Percentiles rank a stretch among this genome's conserved stretches.
Evolutionary conservation across 37 sponge, comb jelly and placozoan genomes (phyloP).

Genomic region (Tethya wilhelma): DNA sequence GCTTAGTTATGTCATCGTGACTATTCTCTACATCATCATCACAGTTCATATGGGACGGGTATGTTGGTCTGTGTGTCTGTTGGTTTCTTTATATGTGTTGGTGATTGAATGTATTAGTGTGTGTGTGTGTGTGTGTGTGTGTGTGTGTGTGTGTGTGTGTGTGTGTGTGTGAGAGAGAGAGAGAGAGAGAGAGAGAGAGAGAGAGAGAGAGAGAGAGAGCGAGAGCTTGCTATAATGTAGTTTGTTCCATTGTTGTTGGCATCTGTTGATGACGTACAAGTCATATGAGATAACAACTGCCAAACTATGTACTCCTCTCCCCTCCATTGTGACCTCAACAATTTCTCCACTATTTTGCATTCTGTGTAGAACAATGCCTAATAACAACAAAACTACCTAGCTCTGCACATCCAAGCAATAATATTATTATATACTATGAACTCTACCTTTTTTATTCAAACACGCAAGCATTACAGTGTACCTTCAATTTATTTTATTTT

Average conservation of each 20-base stretch:
- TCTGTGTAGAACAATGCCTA: neutral
- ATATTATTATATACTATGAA: too few species aligned
- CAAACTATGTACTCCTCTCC: too few species aligned
- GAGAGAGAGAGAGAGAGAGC: slow-evolving; percentile 20
- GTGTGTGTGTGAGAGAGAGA: slow-evolving; percentile 6
- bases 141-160: slow-evolving; percentile 5
- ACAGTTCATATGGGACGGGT: neutral
- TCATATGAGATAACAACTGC: too few species aligned
- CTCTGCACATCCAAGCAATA: too few species aligned
- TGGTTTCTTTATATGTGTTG: neutral
- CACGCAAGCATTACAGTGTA: too few species aligned
- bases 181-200: slow-evolving; percentile 25
- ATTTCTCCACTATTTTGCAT: neutral
- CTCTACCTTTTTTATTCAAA: too few species aligned
- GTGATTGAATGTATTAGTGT: neutral
- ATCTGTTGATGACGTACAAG: neutral
- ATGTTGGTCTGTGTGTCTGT: neutral
- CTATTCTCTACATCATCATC: slow-evolving; percentile 37
- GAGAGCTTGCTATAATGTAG: neutral
- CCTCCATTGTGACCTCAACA: neutral
- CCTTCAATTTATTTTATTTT: too few species aligned
- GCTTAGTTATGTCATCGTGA: slow-evolving; percentile 28
- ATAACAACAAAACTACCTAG: too few species aligned
- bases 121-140: neutral
- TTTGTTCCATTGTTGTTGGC: neutral